Evolutionary conservation across 2,888 invertebrate genomes (phyloP).

Genomic region (Pammene aurita): DNA sequence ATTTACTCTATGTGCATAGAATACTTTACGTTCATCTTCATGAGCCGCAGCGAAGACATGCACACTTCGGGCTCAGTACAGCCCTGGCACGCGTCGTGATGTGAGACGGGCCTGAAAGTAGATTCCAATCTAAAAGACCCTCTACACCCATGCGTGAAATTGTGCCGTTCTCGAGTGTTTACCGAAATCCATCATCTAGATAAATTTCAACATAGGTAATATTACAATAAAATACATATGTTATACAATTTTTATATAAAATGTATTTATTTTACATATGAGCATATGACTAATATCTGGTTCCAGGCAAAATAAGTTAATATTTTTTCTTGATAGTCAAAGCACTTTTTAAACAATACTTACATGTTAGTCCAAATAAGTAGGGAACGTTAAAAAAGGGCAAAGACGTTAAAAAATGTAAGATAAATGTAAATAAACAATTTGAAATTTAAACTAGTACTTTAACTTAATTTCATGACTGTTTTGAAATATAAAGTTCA

Average conservation of each 20-base stretch:
- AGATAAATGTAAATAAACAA: not conserved
- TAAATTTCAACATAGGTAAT: no score
- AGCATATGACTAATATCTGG: no score
- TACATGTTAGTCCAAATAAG: slow-evolving; percentile 10
- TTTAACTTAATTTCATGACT: not conserved
- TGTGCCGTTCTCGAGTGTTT: no score
- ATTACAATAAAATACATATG: no score
- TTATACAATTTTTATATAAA: no score
- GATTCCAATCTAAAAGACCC: not conserved
- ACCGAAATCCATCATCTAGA: no score
- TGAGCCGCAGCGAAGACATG: slow-evolving; percentile 10
- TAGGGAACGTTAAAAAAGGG: not conserved
- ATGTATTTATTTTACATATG: no score
- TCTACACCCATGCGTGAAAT: no score
- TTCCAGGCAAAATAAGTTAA: no score
- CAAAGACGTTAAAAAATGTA: slow-evolving; percentile 6
- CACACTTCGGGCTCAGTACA: slow-evolving; percentile 5
- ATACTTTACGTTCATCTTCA: slow-evolving; percentile 17
- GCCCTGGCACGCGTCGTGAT: slow-evolving; percentile 9
- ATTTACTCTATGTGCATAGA: no score
- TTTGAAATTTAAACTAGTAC: no score
- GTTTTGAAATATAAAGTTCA: not conserved
- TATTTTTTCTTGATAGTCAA: no score
- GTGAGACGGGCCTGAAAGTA: not conserved
- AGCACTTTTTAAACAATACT: not conserved